Percentiles rank a stretch among this genome's conserved stretches.
These are phyloP conservation scores for Chironomus tepperi DNA, from an alignment of 1,140 invertebrate genomes.

Conservation along the genomic window DNA sequence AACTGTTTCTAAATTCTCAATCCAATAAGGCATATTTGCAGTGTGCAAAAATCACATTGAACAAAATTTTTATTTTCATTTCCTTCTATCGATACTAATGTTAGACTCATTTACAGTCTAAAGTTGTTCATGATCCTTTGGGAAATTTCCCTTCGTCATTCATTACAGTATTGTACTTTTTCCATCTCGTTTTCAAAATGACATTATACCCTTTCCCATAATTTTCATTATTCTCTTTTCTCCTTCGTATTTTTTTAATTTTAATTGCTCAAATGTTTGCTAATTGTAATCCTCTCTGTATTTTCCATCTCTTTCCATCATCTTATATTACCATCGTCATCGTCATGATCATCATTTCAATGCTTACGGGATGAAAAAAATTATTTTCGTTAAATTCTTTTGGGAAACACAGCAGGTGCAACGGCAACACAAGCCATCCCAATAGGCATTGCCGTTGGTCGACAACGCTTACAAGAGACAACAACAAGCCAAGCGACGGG, in stretches of 20 bases:
- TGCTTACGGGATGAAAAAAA: not conserved
- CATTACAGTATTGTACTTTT: not conserved
- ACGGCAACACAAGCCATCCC: constrained; percentile 53
- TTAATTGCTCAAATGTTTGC: constrained; percentile 25
- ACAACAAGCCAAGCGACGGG: constrained; percentile 42
- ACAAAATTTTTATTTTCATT: too few species aligned
- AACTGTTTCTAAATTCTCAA: too few species aligned
- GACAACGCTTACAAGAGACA: constrained; percentile 61
- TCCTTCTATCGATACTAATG: too few species aligned
- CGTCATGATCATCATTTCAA: not conserved
- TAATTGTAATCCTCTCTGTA: constrained; percentile 10
- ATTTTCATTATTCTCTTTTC: not conserved
- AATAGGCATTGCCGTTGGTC: constrained; percentile 76
- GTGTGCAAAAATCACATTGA: too few species aligned
- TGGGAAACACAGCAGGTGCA: constrained; percentile 26
- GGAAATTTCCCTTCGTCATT: not conserved
- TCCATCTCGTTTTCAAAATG: not conserved
- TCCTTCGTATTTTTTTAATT: not conserved
- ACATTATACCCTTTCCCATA: too few species aligned
- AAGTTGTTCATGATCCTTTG: too few species aligned
- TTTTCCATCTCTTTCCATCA: constrained; percentile 20
- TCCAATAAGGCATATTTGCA: too few species aligned
- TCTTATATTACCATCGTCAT: not conserved
- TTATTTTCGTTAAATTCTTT: not conserved
- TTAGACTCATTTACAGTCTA: too few species aligned